These are phyloP conservation scores for Malurus alboscapulatus DNA, from an alignment of 2,113 vertebrate species.

Conservation along the genomic window DNA sequence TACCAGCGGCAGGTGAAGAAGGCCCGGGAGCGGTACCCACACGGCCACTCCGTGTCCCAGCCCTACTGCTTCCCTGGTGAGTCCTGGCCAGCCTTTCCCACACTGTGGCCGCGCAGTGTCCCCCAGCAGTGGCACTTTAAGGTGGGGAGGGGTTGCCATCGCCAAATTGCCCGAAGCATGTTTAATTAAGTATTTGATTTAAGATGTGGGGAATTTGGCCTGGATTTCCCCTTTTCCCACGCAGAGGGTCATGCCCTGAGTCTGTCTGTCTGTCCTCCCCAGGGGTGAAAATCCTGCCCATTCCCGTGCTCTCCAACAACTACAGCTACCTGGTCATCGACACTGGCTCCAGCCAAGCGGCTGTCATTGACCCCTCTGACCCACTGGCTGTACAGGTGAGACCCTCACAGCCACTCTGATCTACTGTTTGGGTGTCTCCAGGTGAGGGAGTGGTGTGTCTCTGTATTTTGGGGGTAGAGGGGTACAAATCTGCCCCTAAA, in stretches of 20 bases:
- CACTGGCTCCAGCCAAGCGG: conserved; percentile 81
- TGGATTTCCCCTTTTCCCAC: rapidly evolving
- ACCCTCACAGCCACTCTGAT: rapidly evolving
- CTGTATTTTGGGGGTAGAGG: neutral
- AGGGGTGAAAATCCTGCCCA: conserved; percentile 95
- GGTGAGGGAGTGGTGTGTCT: neutral
- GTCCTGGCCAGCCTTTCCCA: neutral
- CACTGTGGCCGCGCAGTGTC: rapidly evolving
- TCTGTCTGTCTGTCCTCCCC: neutral
- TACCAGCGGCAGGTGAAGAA: conserved; percentile 91
- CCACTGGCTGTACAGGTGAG: conserved; percentile 89
- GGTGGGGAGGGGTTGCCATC: neutral
- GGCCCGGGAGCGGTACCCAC: conserved; percentile 86
- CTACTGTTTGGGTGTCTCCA: rapidly evolving
- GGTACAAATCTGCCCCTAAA: neutral
- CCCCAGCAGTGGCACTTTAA: neutral
- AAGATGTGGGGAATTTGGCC: neutral
- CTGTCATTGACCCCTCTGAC: conserved; percentile 90
- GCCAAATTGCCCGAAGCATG: rapidly evolving
- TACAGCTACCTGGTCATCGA: conserved; percentile 96
- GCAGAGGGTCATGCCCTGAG: neutral
- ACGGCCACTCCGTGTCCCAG: conserved; percentile 85
- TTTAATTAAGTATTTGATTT: neutral
- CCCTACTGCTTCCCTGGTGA: conserved; percentile 83
- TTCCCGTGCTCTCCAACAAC: conserved; percentile 91